A percentile compares a stretch with the other conserved stretches of the same genome.
phyloP scores from a whole-genome alignment of 2,888 invertebrate genomes.

The Mythimna vitellina region DNA sequence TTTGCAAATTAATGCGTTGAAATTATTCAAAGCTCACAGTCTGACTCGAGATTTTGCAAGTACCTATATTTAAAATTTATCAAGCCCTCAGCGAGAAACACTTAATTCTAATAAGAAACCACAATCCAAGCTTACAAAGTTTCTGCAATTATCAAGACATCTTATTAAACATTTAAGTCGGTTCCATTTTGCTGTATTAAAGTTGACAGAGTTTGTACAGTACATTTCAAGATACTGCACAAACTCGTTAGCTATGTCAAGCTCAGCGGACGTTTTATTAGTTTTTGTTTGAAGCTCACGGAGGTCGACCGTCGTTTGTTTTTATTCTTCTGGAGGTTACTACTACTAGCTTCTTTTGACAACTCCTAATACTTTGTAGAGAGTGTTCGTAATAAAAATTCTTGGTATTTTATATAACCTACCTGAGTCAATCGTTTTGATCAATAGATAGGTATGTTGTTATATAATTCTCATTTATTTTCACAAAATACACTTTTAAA shows the following conservation, averaged over 20 bases:
- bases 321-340: constrained; percentile 23
- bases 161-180: constrained; percentile 65
- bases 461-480: constrained; percentile 13
- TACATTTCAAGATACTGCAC: constrained; percentile 45
- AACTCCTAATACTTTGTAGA: background rate
- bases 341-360: constrained; percentile 3
- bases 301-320: constrained; percentile 15
- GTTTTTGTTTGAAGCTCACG: constrained; percentile 37
- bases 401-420: background rate
- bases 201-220: constrained; percentile 53
- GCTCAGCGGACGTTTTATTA: constrained; percentile 47
- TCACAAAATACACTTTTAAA: constrained; percentile 59
- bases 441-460: background rate
- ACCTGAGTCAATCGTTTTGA: background rate
- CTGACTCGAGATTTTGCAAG: constrained; percentile 50
- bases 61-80: constrained; percentile 58
- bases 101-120: constrained; percentile 63
- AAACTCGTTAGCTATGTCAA: constrained; percentile 46
- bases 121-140: constrained; percentile 65
- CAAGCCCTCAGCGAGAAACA: constrained; percentile 51
- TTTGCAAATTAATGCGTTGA: constrained; percentile 53
- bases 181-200: constrained; percentile 60
- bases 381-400: constrained; percentile 16
- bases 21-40: constrained; percentile 60
- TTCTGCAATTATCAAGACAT: constrained; percentile 66